These are phyloP conservation scores for Nasonia oneida DNA, from an alignment of 2,888 invertebrate species.

Conservation along the genomic window DNA sequence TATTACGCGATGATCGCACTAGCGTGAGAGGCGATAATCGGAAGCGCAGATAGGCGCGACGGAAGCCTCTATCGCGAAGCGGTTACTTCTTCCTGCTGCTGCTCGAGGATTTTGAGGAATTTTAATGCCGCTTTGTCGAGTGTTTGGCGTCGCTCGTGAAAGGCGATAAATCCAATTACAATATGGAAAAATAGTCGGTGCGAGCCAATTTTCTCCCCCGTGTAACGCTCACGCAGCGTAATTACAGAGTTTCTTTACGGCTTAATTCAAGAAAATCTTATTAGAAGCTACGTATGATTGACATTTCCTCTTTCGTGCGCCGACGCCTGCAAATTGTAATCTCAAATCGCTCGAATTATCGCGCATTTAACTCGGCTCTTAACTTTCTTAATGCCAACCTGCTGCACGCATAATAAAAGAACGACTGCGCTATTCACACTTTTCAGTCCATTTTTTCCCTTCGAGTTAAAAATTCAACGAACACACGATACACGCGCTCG, in stretches of 20 bases:
- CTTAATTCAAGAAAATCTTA: slow-evolving; percentile 32
- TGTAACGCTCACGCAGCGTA: background rate
- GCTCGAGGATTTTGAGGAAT: slow-evolving; percentile 43
- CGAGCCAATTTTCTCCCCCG: background rate
- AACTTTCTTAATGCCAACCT: slow-evolving; percentile 11
- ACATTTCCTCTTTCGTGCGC: slow-evolving; percentile 22
- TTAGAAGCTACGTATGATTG: slow-evolving; percentile 32
- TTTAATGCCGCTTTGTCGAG: slow-evolving; percentile 57
- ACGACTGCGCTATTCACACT: background rate
- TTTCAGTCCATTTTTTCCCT: too few species aligned
- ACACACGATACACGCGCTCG: background rate
- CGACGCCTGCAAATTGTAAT: slow-evolving; percentile 8
- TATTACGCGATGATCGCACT: slow-evolving; percentile 58
- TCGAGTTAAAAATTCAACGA: background rate
- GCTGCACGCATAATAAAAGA: background rate
- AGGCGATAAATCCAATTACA: background rate
- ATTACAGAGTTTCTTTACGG: slow-evolving; percentile 26
- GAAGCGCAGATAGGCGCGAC: slow-evolving; percentile 17
- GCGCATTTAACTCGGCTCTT: slow-evolving; percentile 10
- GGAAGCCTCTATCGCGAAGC: background rate
- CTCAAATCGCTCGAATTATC: slow-evolving; percentile 25
- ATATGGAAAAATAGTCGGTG: background rate
- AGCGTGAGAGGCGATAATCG: slow-evolving; percentile 51
- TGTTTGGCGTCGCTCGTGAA: background rate
- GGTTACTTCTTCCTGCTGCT: slow-evolving; percentile 14